phyloP scores from a whole-genome alignment of 2,113 vertebrate species.

The Charadrius vociferus region DNA sequence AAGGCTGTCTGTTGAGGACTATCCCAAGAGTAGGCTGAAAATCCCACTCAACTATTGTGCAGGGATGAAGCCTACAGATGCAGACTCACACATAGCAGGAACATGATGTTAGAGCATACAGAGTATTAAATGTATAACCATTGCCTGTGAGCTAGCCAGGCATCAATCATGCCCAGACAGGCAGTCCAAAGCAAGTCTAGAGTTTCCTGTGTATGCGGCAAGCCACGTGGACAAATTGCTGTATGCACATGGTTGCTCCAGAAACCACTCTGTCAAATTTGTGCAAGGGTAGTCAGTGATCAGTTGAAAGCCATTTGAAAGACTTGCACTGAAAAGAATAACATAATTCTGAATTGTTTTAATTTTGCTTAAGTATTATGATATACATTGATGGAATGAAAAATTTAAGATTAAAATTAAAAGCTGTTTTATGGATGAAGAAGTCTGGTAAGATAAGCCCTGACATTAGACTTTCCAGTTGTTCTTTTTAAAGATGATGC shows the following conservation, averaged over 20 bases:
- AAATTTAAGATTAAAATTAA: not conserved
- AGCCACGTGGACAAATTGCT: not conserved
- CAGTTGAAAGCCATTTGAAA: not conserved
- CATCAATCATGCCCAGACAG: not conserved
- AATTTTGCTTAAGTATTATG: not conserved
- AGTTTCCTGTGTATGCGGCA: fast-evolving
- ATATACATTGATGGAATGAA: not conserved
- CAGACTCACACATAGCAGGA: not conserved
- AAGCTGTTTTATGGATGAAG: not conserved
- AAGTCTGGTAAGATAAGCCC: not conserved
- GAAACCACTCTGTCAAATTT: not conserved
- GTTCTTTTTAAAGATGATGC: not conserved
- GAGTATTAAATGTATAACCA: not conserved
- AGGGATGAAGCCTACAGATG: not conserved
- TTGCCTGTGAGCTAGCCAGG: not conserved
- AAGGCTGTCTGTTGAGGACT: not conserved
- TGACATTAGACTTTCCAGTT: not conserved
- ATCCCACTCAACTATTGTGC: not conserved
- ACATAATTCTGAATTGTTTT: not conserved
- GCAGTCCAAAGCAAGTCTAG: not conserved
- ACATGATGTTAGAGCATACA: fast-evolving
- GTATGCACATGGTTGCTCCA: fast-evolving
- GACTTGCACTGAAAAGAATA: not conserved
- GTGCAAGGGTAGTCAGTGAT: not conserved
- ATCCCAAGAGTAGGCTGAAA: not conserved